A percentile compares a stretch with the other conserved stretches of the same genome.
Evolutionary conservation across 1,140 invertebrate genomes (phyloP).

Genomic region (Pseudomyrmex dendroicus): DNA sequence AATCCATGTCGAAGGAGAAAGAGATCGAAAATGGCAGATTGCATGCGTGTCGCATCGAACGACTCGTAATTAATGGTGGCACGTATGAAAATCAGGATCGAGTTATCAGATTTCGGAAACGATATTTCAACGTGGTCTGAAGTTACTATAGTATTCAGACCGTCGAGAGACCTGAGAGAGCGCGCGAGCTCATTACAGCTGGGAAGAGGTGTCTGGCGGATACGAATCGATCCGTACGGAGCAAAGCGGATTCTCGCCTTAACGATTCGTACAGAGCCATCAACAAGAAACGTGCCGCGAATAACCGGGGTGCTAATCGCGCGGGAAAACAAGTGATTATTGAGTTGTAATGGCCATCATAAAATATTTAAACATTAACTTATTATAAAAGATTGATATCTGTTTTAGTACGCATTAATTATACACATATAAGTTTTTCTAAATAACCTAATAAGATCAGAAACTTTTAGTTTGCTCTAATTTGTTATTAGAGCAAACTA

Average conservation of each 20-base stretch:
- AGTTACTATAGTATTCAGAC: conserved; percentile 6
- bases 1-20: conserved; percentile 1
- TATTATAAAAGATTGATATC: too few species aligned
- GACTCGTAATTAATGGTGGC: conserved; percentile 33
- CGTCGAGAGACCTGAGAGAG: neutral
- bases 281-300: conserved; percentile 15
- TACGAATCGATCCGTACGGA: neutral
- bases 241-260: neutral
- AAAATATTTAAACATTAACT: neutral
- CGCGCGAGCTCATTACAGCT: neutral
- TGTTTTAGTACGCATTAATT: too few species aligned
- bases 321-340: conserved; percentile 1
- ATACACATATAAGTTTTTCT: neutral
- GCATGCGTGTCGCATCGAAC: neutral
- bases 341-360: neutral
- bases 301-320: conserved; percentile 15
- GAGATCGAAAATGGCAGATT: conserved; percentile 25
- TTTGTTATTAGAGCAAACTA: too few species aligned
- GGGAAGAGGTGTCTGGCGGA: conserved; percentile 2
- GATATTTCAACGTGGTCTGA: conserved; percentile 17
- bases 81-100: conserved; percentile 9
- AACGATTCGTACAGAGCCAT: conserved; percentile 18
- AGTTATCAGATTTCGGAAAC: conserved; percentile 45
- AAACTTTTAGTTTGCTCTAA: neutral
- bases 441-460: neutral